Base-by-base conservation (phyloP, 2,888 invertebrate genomes). In the Drosophila testacea region DNA sequence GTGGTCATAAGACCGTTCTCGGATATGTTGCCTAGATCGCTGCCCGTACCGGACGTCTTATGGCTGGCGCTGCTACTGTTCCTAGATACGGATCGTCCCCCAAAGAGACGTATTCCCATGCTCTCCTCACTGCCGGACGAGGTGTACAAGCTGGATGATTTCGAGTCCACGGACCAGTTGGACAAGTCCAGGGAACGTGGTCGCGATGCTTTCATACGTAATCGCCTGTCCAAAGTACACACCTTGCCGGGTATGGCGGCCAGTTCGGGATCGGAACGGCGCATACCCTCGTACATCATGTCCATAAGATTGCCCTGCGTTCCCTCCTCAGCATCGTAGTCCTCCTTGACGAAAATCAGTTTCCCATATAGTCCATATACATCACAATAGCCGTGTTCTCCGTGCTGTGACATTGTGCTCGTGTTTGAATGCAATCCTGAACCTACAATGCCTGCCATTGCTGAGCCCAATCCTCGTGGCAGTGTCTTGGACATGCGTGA, bases 361-460 rank as follows among this genome's bases (percentile, higher is more conserved):
- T 98, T 97, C 1, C 96, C 97, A 90, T 97, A 98, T 1, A 98
- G 93, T 0, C 97, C 97, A 90, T 97, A 98, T 0, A 98, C 97
- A 92, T 98, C 97, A 89, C 96, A 97, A 30, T 95, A 94, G 70
- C 94, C 94, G 57, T 94, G 94, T 11, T 95, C 95, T 1, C 94
- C 94, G 68, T 94, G 94, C 77, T 95, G 94, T 1, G 85, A 72
- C 0, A 95, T 93, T 0, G 94, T 94, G 6, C 94, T 93, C 1
- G 62, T 22, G 38, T 93, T 94, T 0, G 94, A 94, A 41, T 94
- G 91, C 22, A 93, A 91, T 4, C 64, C 69, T 0, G 22, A 34
- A 83, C 57, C 91, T 88, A 63, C 91, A 88, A 63, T 90, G 86
- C 28, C 59, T 4, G 42, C 44, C 13, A 82, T 77, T 0, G 91